Evolutionary conservation across 2,888 invertebrate genomes (phyloP).

Genomic region (Drosophila quinaria): DNA sequence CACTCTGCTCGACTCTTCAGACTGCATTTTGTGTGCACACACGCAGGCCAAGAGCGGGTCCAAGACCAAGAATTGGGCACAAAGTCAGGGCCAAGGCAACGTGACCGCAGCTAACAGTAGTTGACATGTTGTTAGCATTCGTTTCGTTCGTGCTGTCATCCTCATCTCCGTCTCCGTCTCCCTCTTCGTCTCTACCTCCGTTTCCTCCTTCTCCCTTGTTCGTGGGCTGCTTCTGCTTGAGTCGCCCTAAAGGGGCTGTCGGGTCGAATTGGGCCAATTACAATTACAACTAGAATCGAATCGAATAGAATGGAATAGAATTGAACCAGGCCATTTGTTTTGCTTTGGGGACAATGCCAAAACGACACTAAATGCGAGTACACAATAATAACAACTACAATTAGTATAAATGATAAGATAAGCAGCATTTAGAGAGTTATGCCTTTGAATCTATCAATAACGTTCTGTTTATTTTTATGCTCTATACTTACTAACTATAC

Average conservation of each 20-base stretch:
- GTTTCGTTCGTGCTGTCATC: conserved; percentile 33
- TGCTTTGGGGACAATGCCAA: conserved; percentile 27
- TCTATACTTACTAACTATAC: too few relatives aligned
- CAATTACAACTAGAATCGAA: background rate
- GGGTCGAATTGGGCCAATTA: background rate
- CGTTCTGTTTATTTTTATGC: background rate
- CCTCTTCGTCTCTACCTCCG: background rate
- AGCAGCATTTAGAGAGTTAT: conserved; percentile 16
- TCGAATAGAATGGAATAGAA: background rate
- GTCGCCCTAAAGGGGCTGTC: conserved; percentile 22
- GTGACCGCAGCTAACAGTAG: conserved; percentile 78
- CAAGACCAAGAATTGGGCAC: conserved; percentile 22
- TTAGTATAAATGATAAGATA: conserved; percentile 42
- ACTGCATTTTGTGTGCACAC: conserved; percentile 25
- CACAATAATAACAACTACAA: conserved; percentile 10
- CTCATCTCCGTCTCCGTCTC: background rate
- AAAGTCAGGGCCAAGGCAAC: conserved; percentile 29
- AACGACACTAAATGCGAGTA: conserved; percentile 2
- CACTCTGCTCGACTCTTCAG: background rate
- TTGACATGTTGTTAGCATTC: conserved; percentile 76
- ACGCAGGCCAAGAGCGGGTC: background rate
- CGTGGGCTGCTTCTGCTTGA: background rate
- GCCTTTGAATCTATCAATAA: conserved; percentile 8
- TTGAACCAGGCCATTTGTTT: conserved; percentile 34
- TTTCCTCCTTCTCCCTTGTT: background rate